A percentile compares a stretch with the other conserved stretches of the same genome.
Evolutionary conservation across 2,888 invertebrate genomes (phyloP).

Genomic region (Troides helena): DNA sequence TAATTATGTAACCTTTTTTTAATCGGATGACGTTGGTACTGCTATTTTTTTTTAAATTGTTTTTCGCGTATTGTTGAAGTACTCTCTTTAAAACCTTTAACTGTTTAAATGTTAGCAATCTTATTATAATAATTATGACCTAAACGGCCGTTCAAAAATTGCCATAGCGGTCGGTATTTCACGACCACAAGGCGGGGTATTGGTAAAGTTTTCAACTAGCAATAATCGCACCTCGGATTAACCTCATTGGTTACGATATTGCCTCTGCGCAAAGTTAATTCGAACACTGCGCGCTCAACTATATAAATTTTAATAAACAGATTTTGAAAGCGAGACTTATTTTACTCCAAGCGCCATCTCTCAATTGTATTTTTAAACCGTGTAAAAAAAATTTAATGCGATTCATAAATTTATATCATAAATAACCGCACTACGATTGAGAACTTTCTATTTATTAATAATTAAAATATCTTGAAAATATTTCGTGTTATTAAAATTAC

Average conservation of each 20-base stretch:
- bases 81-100: too few species aligned
- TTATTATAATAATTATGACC: conserved; percentile 47
- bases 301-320: background rate
- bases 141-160: conserved; percentile 88
- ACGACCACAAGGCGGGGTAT: conserved; percentile 93
- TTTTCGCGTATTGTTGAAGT: too few species aligned
- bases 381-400: background rate
- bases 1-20: too few species aligned
- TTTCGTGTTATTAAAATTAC: too few species aligned
- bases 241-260: conserved; percentile 90
- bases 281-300: background rate
- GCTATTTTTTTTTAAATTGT: too few species aligned
- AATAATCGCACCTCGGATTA: conserved; percentile 93
- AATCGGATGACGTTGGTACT: too few species aligned
- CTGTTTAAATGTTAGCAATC: too few species aligned
- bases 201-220: conserved; percentile 97
- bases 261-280: conserved; percentile 92
- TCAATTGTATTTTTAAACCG: background rate
- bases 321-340: background rate
- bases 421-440: too few species aligned
- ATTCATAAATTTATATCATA: too few species aligned
- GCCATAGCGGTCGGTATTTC: conserved; percentile 91
- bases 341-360: conserved; percentile 18
- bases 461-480: too few species aligned
- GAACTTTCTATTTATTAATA: too few species aligned